Conservation (phyloP, 1,140 invertebrate species). For the Calephelis virginiensis region DNA sequence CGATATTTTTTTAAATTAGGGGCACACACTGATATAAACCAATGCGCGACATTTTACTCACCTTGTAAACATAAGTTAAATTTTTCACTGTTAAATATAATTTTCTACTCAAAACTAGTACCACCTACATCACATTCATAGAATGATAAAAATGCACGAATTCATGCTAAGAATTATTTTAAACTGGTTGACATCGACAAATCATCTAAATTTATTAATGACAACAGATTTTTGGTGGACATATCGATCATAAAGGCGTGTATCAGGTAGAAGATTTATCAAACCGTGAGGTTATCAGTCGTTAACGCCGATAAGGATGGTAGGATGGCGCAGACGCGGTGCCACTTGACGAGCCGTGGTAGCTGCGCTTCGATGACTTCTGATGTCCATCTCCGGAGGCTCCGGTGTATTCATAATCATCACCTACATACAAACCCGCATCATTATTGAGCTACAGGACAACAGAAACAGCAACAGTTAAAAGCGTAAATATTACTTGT, state of each 20-base stretch:
- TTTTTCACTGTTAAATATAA: too few relatives aligned
- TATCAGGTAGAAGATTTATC: not conserved
- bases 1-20: too few relatives aligned
- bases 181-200: not conserved
- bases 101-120: too few relatives aligned
- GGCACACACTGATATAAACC: too few relatives aligned
- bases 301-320: constrained; percentile 72
- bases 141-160: too few relatives aligned
- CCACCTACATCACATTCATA: too few relatives aligned
- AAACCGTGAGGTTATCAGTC: constrained; percentile 26
- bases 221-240: not conserved
- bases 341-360: constrained; percentile 53
- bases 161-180: too few relatives aligned
- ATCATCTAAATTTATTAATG: not conserved
- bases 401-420: constrained; percentile 71
- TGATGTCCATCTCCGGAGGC: constrained; percentile 70
- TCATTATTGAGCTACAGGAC: constrained; percentile 24
- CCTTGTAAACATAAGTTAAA: too few relatives aligned
- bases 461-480: constrained; percentile 40
- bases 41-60: too few relatives aligned
- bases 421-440: constrained; percentile 46
- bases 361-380: constrained; percentile 62
- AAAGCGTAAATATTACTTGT: constrained; percentile 27
- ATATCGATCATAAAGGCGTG: constrained; percentile 24
- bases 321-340: constrained; percentile 64